phyloP scores from a whole-genome alignment of 30 jellyfish, hydroid and myxozoan species.

The Cassiopea andromeda region DNA sequence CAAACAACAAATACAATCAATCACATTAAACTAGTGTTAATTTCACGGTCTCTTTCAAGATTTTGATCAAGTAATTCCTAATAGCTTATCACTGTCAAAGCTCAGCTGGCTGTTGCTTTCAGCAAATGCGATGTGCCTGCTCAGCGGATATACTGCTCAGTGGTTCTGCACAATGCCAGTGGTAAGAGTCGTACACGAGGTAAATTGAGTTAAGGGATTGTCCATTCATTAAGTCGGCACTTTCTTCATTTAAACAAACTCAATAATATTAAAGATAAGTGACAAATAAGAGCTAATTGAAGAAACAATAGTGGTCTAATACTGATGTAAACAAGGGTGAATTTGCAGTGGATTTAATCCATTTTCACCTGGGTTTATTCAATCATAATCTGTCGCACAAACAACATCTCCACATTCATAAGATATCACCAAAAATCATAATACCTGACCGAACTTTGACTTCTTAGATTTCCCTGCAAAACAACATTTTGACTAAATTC shows the following conservation, averaged over 20 bases:
- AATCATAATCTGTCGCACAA: no score
- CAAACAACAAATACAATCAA: slow-evolving; percentile 15
- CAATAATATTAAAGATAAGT: slow-evolving; percentile 12
- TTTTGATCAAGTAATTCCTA: slow-evolving; percentile 3
- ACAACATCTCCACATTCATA: no score
- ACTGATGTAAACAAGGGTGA: not conserved
- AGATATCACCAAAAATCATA: no score
- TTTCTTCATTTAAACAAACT: slow-evolving; percentile 14
- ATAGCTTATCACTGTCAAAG: slow-evolving; percentile 49
- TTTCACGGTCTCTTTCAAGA: slow-evolving; percentile 29
- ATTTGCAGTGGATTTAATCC: not conserved
- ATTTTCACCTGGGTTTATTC: no score
- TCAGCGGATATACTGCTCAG: no score
- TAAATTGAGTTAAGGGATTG: slow-evolving; percentile 20
- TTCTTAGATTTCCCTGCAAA: no score
- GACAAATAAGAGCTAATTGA: slow-evolving; percentile 57
- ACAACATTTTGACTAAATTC: no score
- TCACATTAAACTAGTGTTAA: slow-evolving; percentile 28
- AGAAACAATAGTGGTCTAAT: slow-evolving; percentile 34
- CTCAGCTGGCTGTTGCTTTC: slow-evolving; percentile 47
- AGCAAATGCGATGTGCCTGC: slow-evolving; percentile 21
- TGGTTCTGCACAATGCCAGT: slow-evolving; percentile 18
- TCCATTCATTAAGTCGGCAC: slow-evolving; percentile 39
- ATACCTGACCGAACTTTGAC: no score
- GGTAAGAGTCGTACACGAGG: slow-evolving; percentile 18